Conservation (phyloP, 2,113 vertebrate species). For the Abramis brama region DNA sequence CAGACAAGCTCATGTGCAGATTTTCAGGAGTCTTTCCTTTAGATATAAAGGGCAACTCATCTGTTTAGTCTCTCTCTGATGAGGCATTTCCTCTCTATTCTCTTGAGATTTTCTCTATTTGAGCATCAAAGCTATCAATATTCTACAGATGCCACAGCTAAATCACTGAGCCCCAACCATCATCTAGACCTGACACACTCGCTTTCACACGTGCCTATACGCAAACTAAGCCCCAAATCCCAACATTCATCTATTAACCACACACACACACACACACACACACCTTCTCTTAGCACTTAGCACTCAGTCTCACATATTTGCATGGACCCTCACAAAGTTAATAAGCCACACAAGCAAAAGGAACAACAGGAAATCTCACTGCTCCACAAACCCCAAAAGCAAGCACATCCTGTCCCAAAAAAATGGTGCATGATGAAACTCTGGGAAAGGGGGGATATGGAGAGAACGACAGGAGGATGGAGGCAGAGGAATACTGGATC, state of each 20-base stretch:
- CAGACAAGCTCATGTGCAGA: not conserved
- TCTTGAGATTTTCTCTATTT: slow-evolving; percentile 71
- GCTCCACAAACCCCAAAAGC: slow-evolving; percentile 48
- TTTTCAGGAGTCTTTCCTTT: not conserved
- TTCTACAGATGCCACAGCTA: slow-evolving; percentile 68
- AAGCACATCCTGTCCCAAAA: slow-evolving; percentile 51
- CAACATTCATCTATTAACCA: slow-evolving; percentile 21
- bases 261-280: not conserved
- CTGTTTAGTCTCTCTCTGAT: slow-evolving; percentile 63
- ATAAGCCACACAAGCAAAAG: slow-evolving; percentile 12
- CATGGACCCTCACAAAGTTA: slow-evolving; percentile 26
- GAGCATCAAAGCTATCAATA: slow-evolving; percentile 70
- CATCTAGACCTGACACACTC: not conserved
- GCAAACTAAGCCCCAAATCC: not conserved
- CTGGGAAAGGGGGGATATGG: slow-evolving; percentile 44
- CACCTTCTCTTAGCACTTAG: not conserved
- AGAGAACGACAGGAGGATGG: not conserved
- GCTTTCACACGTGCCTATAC: not conserved
- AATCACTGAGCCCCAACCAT: slow-evolving; percentile 64
- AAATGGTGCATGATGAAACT: slow-evolving; percentile 57
- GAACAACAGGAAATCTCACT: slow-evolving; percentile 41
- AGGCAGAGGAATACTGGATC: slow-evolving; percentile 38
- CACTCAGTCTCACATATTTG: slow-evolving; percentile 4
- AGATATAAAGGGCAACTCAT: not conserved
- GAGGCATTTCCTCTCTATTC: slow-evolving; percentile 70